Evolutionary conservation across 92 coral and sea anemone genomes (phyloP).

Genomic region (Anthopleura xanthogrammica): DNA sequence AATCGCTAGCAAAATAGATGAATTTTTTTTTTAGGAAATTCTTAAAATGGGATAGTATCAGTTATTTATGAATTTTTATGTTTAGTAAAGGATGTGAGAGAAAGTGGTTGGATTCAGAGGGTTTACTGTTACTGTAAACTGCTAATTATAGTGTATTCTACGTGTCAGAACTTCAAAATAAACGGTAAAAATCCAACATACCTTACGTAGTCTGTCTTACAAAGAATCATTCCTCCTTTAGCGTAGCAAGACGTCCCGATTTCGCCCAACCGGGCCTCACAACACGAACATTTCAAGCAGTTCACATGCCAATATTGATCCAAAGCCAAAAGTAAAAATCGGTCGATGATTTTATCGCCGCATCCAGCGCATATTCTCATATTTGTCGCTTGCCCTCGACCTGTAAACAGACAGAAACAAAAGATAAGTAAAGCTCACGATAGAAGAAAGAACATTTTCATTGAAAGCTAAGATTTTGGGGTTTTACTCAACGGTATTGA

Average conservation of each 20-base stretch:
- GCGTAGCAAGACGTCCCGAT: constrained; percentile 94
- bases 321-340: constrained; percentile 86
- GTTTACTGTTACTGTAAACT: constrained; percentile 47
- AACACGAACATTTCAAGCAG: constrained; percentile 96
- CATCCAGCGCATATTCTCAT: constrained; percentile 90
- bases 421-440: constrained; percentile 3
- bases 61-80: neutral
- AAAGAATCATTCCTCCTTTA: constrained; percentile 95
- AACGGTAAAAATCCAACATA: constrained; percentile 31
- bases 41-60: neutral
- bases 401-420: constrained; percentile 47
- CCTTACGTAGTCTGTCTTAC: constrained; percentile 95
- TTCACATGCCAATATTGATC: constrained; percentile 98
- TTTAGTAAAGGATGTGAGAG: too few relatives aligned
- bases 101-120: too few relatives aligned
- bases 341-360: constrained; percentile 87
- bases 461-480: neutral
- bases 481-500: neutral
- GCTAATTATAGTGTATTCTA: constrained; percentile 60
- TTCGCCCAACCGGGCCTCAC: constrained; percentile 91
- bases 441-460: neutral
- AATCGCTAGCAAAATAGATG: neutral
- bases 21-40: neutral
- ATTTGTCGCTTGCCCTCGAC: constrained; percentile 63
- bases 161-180: constrained; percentile 43